Percentiles rank a stretch among this genome's conserved stretches.
These are phyloP conservation scores for Pollenia griseotomentosa DNA, from an alignment of 2,888 invertebrate species.

Conservation along the genomic window DNA sequence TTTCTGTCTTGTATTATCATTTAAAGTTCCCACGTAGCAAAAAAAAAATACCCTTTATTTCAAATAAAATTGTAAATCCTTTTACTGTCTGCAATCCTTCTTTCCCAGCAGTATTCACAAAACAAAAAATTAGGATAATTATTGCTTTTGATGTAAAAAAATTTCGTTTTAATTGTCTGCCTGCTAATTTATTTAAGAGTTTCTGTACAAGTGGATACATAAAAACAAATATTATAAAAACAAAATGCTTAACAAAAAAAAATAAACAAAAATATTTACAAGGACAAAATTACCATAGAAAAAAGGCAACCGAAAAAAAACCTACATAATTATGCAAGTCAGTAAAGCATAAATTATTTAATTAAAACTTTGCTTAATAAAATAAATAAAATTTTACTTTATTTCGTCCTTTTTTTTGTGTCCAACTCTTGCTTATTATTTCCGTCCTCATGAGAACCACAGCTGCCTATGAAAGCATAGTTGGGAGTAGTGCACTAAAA, in stretches of 20 bases:
- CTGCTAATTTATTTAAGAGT: not conserved
- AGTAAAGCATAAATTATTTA: conserved; percentile 61
- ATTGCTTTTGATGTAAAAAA: not conserved
- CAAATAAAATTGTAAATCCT: too few relatives aligned
- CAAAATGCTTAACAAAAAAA: not conserved
- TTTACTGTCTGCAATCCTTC: too few relatives aligned
- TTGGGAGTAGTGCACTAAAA: too few relatives aligned
- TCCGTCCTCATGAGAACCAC: not conserved
- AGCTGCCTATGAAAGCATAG: not conserved
- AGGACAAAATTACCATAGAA: conserved; percentile 11
- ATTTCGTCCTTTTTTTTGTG: not conserved
- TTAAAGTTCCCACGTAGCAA: too few relatives aligned
- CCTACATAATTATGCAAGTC: conserved; percentile 28
- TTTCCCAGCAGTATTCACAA: too few relatives aligned
- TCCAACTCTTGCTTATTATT: not conserved
- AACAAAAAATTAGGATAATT: not conserved
- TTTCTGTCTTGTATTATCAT: too few relatives aligned
- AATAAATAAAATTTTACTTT: conserved; percentile 25
- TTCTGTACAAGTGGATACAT: not conserved
- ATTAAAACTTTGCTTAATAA: conserved; percentile 61
- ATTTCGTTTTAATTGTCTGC: not conserved
- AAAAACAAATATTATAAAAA: not conserved
- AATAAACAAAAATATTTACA: not conserved
- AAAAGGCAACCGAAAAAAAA: not conserved
- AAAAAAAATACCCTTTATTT: too few relatives aligned